A percentile compares a stretch with the other conserved stretches of the same genome.
Evolutionary conservation across 2,888 invertebrate genomes (phyloP).

Genomic region (Teinopalpus imperialis): DNA sequence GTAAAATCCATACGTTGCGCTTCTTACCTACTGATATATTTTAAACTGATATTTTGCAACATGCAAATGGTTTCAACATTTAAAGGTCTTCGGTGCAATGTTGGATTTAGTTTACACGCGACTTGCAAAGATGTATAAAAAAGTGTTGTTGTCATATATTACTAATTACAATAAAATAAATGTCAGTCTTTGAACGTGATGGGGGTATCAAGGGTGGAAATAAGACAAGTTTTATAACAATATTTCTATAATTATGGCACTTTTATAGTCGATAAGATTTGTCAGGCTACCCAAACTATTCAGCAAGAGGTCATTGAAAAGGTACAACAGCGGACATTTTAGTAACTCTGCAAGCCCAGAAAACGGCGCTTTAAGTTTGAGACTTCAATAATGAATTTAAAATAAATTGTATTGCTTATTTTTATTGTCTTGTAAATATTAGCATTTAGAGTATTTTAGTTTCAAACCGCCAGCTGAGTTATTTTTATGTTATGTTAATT

Average conservation of each 20-base stretch:
- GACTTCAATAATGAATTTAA: conserved; percentile 1
- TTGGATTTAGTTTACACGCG: too few relatives aligned
- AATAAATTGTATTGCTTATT: conserved; percentile 19
- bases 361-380: background rate
- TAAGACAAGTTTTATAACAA: conserved; percentile 52
- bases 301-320: conserved; percentile 10
- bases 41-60: too few relatives aligned
- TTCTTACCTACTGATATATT: too few relatives aligned
- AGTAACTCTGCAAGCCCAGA: conserved; percentile 6
- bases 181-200: too few relatives aligned
- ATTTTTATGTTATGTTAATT: background rate
- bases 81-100: too few relatives aligned
- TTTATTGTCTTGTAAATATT: conserved; percentile 21
- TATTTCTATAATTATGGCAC: conserved; percentile 66
- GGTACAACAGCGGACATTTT: background rate
- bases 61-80: too few relatives aligned
- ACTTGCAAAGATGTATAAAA: too few relatives aligned
- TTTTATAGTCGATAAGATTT: conserved; percentile 38
- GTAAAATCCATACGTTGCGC: too few relatives aligned
- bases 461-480: conserved; percentile 27
- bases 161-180: too few relatives aligned
- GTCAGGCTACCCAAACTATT: conserved; percentile 16
- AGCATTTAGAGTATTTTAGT: conserved; percentile 18
- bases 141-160: too few relatives aligned
- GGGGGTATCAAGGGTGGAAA: conserved; percentile 29